A percentile compares a stretch with the other conserved stretches of the same genome.
Conservation (phyloP, 2,113 vertebrate species). For the Oryzias melastigma region DNA sequence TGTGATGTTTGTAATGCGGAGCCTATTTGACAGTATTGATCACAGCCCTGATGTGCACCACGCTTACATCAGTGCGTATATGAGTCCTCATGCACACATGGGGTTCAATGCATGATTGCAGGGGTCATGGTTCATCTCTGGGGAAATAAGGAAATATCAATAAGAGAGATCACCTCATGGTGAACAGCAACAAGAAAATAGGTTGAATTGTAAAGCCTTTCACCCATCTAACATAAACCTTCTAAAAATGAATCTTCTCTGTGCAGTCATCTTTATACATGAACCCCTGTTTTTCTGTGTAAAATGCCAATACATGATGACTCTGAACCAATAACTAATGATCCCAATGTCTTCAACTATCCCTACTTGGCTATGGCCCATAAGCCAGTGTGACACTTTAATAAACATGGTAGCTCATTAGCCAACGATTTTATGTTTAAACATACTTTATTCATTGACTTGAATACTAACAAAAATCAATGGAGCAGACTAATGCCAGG, state of each 20-base stretch:
- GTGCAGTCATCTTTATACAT: too few relatives aligned
- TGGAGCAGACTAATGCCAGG: conserved; percentile 20
- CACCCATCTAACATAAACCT: too few relatives aligned
- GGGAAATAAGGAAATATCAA: conserved; percentile 63
- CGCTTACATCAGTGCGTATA: conserved; percentile 8
- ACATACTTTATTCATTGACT: conserved; percentile 39
- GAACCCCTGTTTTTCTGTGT: conserved; percentile 14
- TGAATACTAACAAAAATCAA: conserved; percentile 61
- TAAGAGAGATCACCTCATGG: conserved; percentile 19
- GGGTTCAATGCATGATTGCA: conserved; percentile 38
- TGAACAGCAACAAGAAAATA: conserved; percentile 40
- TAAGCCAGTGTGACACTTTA: conserved; percentile 24
- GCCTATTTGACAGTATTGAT: conserved; percentile 53
- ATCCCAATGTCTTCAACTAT: conserved; percentile 11
- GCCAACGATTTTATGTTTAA: conserved; percentile 48
- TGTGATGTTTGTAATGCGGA: conserved; percentile 25
- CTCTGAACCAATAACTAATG: conserved; percentile 34
- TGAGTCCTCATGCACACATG: conserved; percentile 28
- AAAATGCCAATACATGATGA: conserved; percentile 38
- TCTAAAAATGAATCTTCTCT: too few relatives aligned
- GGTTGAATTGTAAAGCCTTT: background rate
- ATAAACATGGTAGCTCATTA: conserved; percentile 53
- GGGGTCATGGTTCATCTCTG: conserved; percentile 34
- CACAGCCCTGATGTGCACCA: conserved; percentile 17
- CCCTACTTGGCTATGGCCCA: conserved; percentile 16